Base-by-base conservation (phyloP, 2,797 vertebrate species). In the Anisognathus igniventris region DNA sequence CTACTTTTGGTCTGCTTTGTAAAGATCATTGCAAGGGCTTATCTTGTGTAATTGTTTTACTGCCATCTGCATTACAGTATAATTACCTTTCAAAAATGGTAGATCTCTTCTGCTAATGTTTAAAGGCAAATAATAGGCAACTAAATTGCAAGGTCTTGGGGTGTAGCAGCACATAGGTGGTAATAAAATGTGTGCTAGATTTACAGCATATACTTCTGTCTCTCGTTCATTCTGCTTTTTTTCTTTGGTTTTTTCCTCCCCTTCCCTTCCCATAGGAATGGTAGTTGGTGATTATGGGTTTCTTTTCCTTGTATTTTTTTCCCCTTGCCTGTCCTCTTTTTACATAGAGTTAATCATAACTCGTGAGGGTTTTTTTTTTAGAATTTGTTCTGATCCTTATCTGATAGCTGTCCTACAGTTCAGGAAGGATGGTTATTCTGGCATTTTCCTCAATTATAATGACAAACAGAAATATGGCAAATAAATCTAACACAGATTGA, bases 81-180 rank as follows among this genome's bases (percentile, higher is more conserved):
- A 98, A 98, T 97, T 98, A 97, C 97, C 97, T 97, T 97, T 97
- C 96, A 96, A 93, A 97, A 97, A 97, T 86, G 92, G 93, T 97
- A 88, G 70, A 96, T 97, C 92, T 97, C 95, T 96, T 97, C 96
- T 95, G 90, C 95, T 97, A 96, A 98, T 96, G 93, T 97, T 97
- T 97, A 97, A 98, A 97, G 95, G 95, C 96, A 97, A 97, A 97
- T 97, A 97, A 97, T 96, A 92, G 96, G 92, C 94, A 96, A 96
- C 93, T 97, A 94, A 95, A 97, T 97, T 96, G 95, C 93, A 74
- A 96, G 95, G 86, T 96, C 91, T 95, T 95, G 58, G 86, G 88
- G 92, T 95, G 86, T 89, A 93, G 86, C 83, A 92, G 94, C 95
- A 76, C 76, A 95, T 47, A 88, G 87, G 76, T 13, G 14, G 50